Percentiles rank a stretch among this genome's conserved stretches.
Conservation (phyloP, 2,113 vertebrate genomes). For the Platycercus adscitus region DNA sequence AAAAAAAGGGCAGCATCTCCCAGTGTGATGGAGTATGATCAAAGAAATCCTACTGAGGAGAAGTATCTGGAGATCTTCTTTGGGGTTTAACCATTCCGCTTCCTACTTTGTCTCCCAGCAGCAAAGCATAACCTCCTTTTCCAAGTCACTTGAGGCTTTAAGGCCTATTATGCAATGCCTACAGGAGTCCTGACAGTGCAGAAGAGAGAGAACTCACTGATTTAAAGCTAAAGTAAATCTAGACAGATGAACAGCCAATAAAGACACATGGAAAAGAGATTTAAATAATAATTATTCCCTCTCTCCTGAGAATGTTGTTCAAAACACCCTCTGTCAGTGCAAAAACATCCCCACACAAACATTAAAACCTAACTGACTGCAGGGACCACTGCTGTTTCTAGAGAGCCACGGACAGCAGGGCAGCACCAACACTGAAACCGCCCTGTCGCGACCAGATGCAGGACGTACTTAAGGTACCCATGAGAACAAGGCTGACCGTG, state of each 20-base stretch:
- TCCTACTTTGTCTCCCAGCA: not conserved
- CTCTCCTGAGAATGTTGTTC: not conserved
- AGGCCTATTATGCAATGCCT: not conserved
- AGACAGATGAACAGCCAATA: not conserved
- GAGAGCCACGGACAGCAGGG: not conserved
- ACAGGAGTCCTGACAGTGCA: not conserved
- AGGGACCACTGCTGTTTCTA: not conserved
- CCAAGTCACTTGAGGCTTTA: not conserved
- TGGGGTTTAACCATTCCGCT: not conserved
- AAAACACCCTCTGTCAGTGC: not conserved
- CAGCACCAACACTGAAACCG: not conserved
- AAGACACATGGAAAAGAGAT: not conserved
- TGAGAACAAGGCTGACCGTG: not conserved
- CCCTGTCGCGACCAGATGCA: not conserved
- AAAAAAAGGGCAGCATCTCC: not conserved
- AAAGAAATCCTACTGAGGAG: not conserved
- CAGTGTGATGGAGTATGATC: not conserved
- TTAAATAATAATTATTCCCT: not conserved
- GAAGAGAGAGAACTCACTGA: not conserved
- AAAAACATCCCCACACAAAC: not conserved
- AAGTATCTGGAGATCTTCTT: not conserved
- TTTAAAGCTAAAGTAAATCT: not conserved
- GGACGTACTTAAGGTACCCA: not conserved
- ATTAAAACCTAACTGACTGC: not conserved
- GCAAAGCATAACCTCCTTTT: not conserved